Evolutionary conservation across 2,797 vertebrate genomes (phyloP), one percentile per base, ranked within the genome.

Genomic region (Peromyscus nudipes): DNA sequence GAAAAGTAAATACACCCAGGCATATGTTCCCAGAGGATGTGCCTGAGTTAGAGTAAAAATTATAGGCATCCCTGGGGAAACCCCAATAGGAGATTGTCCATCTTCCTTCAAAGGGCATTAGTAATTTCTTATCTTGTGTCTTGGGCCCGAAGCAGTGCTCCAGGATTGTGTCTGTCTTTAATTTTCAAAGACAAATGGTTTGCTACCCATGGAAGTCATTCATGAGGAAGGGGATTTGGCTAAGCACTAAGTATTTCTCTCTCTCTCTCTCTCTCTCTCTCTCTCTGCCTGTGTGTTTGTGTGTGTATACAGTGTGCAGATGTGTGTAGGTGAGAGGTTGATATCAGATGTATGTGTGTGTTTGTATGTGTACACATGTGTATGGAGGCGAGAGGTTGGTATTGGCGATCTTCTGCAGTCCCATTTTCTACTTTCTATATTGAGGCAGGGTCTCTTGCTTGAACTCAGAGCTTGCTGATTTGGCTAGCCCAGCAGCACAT

Each of bases 11-110:
- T 86, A 87, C 9, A 57, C 90, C 71, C 90, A 37, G 25, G 43
- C 57, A 17, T 91, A n/a, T 71, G 90, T 95, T 96, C 88, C 77
- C 92, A 86, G 95, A 96, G 84, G 46, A 73, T 94, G 55, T 83
- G 43, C 34, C n/a, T 71, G 57, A 94, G 89, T 27, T 83, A 27
- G 60, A 94, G 87, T 93, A 84, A 77, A 97, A 95, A 89, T 91
- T 83, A 88, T 7, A 86, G 93, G 12, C 82, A 91, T 46, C 73
- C 69, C 93, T 86, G 19, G 88, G 85, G 76, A 88, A 92, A 55
- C 25, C 27, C 46, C 57, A 87, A 94, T 52, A 94, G 88, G 79
- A 95, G 85, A 86, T 4, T 11, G 10, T 71, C 60, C n/a, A 16
- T 86, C 46, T 92, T 62, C 23, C 14, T 64, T 40, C 0, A 75